Percentiles rank a stretch among this genome's conserved stretches.
These are phyloP conservation scores for Trematocara macrostoma DNA, from an alignment of 2,113 vertebrate species.

Conservation along the genomic window DNA sequence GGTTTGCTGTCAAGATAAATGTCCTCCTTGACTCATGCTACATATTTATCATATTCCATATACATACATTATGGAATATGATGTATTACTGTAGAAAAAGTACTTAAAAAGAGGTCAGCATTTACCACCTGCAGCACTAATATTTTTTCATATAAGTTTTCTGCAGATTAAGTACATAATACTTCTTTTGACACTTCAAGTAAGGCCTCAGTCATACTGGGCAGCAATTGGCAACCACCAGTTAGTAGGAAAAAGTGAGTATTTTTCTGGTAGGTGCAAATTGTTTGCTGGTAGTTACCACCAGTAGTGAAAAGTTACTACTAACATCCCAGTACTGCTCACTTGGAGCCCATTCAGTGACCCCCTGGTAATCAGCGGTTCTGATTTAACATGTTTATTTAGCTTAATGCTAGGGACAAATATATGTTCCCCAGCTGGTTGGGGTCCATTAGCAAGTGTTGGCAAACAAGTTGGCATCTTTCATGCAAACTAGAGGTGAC, in stretches of 20 bases:
- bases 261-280: not conserved
- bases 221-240: not conserved
- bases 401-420: not conserved
- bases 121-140: not conserved
- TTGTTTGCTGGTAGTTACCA: not conserved
- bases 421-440: rapidly evolving
- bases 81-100: not conserved
- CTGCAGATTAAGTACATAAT: not conserved
- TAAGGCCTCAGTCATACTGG: not conserved
- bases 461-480: not conserved
- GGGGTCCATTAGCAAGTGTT: not conserved
- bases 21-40: not conserved
- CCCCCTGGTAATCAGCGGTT: rapidly evolving
- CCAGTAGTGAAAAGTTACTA: not conserved
- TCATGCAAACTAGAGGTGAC: not conserved
- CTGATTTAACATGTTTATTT: not conserved
- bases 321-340: not conserved
- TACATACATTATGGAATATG: rapidly evolving
- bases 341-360: not conserved
- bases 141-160: rapidly evolving
- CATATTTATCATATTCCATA: not conserved
- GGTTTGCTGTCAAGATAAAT: not conserved
- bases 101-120: not conserved
- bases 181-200: not conserved
- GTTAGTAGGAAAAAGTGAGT: not conserved